These are phyloP conservation scores for Phragmatobia fuliginosa DNA, from an alignment of 2,888 invertebrate species.

Conservation along the genomic window DNA sequence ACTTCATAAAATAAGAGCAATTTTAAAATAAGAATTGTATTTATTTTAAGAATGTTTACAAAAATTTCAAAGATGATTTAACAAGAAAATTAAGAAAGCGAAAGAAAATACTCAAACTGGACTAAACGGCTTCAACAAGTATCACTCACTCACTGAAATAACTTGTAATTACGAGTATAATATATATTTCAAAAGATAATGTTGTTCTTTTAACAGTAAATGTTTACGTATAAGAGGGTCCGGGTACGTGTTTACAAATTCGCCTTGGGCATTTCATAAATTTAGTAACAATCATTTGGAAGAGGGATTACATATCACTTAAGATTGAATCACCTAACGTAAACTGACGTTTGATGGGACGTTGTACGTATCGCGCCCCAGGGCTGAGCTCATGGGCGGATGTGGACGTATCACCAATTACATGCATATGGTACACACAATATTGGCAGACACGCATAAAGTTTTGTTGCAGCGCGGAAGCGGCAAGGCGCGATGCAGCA, in stretches of 20 bases:
- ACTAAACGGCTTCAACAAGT: not conserved
- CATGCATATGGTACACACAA: conserved; percentile 44
- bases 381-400: conserved; percentile 53
- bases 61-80: not conserved
- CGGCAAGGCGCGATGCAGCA: conserved; percentile 33
- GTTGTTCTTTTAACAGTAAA: not conserved
- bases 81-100: not conserved
- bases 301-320: conserved; percentile 1
- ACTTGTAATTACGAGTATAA: not conserved
- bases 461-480: conserved; percentile 61
- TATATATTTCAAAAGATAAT: not conserved
- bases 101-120: not conserved
- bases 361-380: conserved; percentile 10
- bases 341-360: conserved; percentile 7
- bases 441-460: conserved; percentile 67
- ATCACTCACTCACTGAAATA: not conserved
- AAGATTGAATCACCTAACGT: conserved; percentile 13
- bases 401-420: conserved; percentile 72
- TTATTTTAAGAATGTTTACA: too few species aligned
- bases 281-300: conserved; percentile 28
- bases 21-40: too few species aligned
- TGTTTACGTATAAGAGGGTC: not conserved
- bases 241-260: not conserved
- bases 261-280: conserved; percentile 23
- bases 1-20: not conserved